Evolutionary conservation across 2,797 vertebrate genomes (phyloP), one percentile per base, ranked within the genome.

Genomic region (Craterocephalus amniculus): DNA sequence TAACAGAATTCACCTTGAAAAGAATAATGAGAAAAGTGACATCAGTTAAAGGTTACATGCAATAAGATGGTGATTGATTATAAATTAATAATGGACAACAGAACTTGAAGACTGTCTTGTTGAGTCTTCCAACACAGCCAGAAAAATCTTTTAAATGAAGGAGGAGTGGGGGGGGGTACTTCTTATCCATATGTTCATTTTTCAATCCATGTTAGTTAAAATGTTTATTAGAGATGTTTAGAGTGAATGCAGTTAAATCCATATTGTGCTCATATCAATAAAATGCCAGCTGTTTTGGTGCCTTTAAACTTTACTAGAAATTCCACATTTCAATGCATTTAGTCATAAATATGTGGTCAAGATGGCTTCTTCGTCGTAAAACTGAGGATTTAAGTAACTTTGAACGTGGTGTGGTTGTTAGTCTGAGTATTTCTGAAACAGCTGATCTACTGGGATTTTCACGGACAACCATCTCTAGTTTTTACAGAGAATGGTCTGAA

Each of bases 1-100:
- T 77, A 74, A 76, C 72, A 36, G 22, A 60, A 75, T 77, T 87
- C 74, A 83, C 84, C 85, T 88, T 88, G 83, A 77, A 64, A 67
- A 74, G 58, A 66, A 31, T 57, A 73, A 83, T 75, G 64, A 77
- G 57, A 79, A 72, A 80, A 78, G n/a, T 43, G 65, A 69, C 71
- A 63, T 56, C 29, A 75, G 73, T 66, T 58, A 80, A 70, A 75
- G 73, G 68, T 74, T 65, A 49, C 72, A 60, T 70, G 78, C 67
- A 70, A 74, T 69, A 75, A 78, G 60, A 76, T 59, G 76, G 82
- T 81, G 56, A 81, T 31, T 76, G 54, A 68, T 69, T 55, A 66
- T 43, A 83, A 74, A 86, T 87, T 86, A 70, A 86, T 83, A 63
- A 16, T 24, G 14, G 26, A 80, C n/a, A 68, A 22, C 54, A 48